phyloP scores from a whole-genome alignment of 2,888 invertebrate species.

The Lutraria lutraria region DNA sequence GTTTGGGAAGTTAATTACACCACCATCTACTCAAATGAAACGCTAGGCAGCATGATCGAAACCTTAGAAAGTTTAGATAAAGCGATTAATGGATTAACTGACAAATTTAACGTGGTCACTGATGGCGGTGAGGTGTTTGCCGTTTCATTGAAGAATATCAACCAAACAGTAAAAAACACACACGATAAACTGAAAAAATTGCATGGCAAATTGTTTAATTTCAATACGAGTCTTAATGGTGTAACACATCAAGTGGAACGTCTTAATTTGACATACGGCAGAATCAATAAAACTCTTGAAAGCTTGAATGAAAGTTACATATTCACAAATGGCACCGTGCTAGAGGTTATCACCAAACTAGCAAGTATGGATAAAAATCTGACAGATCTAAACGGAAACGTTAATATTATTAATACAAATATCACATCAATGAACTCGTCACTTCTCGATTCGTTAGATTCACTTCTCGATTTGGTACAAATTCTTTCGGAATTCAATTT shows the following conservation, averaged over 20 bases:
- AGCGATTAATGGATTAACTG: constrained; percentile 39
- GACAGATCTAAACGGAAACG: constrained; percentile 30
- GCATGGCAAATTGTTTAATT: constrained; percentile 30
- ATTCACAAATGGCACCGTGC: constrained; percentile 60
- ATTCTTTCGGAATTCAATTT: constrained; percentile 53
- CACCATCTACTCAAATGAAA: constrained; percentile 57
- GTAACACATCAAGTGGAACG: constrained; percentile 44
- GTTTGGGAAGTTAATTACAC: constrained; percentile 59
- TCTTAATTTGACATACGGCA: constrained; percentile 54
- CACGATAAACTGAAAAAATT: constrained; percentile 46
- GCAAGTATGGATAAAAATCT: constrained; percentile 46
- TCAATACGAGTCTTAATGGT: constrained; percentile 53
- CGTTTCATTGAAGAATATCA: constrained; percentile 62
- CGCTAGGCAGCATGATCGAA: constrained; percentile 61
- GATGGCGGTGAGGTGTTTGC: constrained; percentile 48
- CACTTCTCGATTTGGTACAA: constrained; percentile 55
- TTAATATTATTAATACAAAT: constrained; percentile 35
- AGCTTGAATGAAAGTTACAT: constrained; percentile 58
- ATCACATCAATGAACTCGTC: constrained; percentile 59
- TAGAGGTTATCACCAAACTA: constrained; percentile 59
- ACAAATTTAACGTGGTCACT: constrained; percentile 50
- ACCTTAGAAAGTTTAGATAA: constrained; percentile 60
- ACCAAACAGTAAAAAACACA: constrained; percentile 59
- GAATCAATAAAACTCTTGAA: constrained; percentile 54
- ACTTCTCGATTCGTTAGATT: constrained; percentile 50